phyloP scores from a whole-genome alignment of 2,113 vertebrate species.

The Kryptolebias marmoratus region DNA sequence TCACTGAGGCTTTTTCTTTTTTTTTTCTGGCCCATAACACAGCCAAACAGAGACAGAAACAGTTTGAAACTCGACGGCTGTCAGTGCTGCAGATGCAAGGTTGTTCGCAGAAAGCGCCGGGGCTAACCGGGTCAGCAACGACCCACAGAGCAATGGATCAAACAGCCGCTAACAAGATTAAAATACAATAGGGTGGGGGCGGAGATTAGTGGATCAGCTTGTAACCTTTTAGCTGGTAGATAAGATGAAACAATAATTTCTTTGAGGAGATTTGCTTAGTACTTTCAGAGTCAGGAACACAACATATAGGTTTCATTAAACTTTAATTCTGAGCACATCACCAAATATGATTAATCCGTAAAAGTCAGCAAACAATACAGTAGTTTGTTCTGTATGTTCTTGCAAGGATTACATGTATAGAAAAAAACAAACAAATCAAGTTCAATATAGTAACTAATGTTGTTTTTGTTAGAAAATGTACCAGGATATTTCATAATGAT shows the following conservation, averaged over 20 bases:
- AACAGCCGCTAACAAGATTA: slow-evolving; percentile 36
- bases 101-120: slow-evolving; percentile 19
- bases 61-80: slow-evolving; percentile 28
- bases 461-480: no score
- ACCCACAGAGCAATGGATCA: slow-evolving; percentile 41
- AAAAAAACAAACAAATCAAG: background rate
- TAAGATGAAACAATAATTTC: slow-evolving; percentile 47
- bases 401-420: no score
- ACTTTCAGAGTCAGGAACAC: slow-evolving; percentile 7
- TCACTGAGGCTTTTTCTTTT: slow-evolving; percentile 25
- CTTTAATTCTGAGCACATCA: background rate
- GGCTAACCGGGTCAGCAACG: slow-evolving; percentile 42
- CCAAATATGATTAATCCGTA: background rate
- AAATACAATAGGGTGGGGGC: slow-evolving; percentile 17
- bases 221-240: slow-evolving; percentile 6
- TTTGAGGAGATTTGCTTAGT: slow-evolving; percentile 14
- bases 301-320: background rate
- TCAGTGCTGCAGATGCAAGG: slow-evolving; percentile 14
- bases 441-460: no score
- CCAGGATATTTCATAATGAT: no score
- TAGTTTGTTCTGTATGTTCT: no score
- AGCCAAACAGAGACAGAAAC: slow-evolving; percentile 56
- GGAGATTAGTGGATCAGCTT: slow-evolving; percentile 21
- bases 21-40: slow-evolving; percentile 64
- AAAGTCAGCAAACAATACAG: no score